Conservation (phyloP, 2,113 vertebrate genomes). For the Podocnemis expansa region DNA sequence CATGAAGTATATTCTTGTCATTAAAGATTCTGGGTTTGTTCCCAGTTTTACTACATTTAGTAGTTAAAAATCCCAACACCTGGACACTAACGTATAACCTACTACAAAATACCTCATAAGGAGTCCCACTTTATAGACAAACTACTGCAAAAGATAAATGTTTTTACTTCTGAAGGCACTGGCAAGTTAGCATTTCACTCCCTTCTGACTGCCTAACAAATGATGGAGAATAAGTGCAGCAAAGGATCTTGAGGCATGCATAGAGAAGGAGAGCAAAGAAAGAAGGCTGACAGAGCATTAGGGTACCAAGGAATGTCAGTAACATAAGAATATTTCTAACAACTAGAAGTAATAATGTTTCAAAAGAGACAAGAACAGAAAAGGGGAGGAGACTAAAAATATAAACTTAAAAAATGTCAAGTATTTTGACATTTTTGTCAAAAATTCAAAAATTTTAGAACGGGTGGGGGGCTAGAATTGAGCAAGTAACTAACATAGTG, state of each 20-base stretch:
- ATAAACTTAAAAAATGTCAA: background rate
- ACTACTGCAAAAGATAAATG: background rate
- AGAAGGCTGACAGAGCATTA: background rate
- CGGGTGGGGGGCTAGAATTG: background rate
- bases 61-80: background rate
- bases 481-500: background rate
- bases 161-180: background rate
- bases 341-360: background rate
- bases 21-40: conserved; percentile 46
- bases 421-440: background rate
- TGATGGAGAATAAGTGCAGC: conserved; percentile 6
- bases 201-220: conserved; percentile 30
- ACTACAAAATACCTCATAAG: background rate
- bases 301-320: background rate
- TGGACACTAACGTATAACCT: background rate
- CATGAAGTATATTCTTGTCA: conserved; percentile 31
- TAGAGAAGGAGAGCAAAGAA: conserved; percentile 14
- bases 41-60: conserved; percentile 38
- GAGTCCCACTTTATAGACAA: background rate
- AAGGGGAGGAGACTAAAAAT: background rate
- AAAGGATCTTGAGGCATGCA: conserved; percentile 19
- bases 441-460: background rate
- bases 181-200: background rate
- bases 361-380: background rate
- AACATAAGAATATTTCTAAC: background rate